Percentiles rank a stretch among this genome's conserved stretches.
Evolutionary conservation across 2,797 vertebrate species (phyloP).

Genomic region (Labroides dimidiatus): DNA sequence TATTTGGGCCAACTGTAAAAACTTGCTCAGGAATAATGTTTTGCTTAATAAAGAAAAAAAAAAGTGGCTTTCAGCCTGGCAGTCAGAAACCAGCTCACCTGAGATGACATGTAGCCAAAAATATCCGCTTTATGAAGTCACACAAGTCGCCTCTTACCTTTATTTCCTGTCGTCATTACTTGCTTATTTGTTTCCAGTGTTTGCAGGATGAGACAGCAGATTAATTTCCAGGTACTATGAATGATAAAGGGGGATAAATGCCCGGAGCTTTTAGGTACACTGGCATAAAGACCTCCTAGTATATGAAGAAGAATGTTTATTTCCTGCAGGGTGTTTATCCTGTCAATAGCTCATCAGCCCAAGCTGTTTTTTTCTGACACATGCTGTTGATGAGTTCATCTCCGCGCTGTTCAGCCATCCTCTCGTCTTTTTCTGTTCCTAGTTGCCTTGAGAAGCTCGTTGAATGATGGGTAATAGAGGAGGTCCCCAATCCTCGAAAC

Average conservation of each 20-base stretch:
- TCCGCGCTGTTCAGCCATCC: slow-evolving; percentile 32
- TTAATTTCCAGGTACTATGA: slow-evolving; percentile 76
- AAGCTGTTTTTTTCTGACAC: slow-evolving; percentile 43
- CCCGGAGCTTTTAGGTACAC: slow-evolving; percentile 67
- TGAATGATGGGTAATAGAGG: slow-evolving; percentile 70
- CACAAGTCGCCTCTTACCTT: slow-evolving; percentile 62
- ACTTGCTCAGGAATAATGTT: slow-evolving; percentile 79
- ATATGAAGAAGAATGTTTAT: slow-evolving; percentile 68
- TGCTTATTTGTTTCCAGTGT: slow-evolving; percentile 72
- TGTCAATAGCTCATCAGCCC: slow-evolving; percentile 34
- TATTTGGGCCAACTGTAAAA: slow-evolving; percentile 77
- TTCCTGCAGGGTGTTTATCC: slow-evolving; percentile 23
- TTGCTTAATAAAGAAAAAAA: slow-evolving; percentile 24
- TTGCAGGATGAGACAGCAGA: slow-evolving; percentile 55
- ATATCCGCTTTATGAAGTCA: slow-evolving; percentile 68
- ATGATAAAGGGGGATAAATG: slow-evolving; percentile 38
- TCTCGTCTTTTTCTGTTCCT: slow-evolving; percentile 51
- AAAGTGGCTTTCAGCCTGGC: slow-evolving; percentile 42
- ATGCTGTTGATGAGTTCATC: slow-evolving; percentile 56
- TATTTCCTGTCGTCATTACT: slow-evolving; percentile 41
- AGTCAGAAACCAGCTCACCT: slow-evolving; percentile 43
- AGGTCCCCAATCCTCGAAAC: slow-evolving; percentile 68
- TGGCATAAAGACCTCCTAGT: slow-evolving; percentile 57
- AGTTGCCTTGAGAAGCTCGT: slow-evolving; percentile 78
- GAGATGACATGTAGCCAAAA: slow-evolving; percentile 66